Evolutionary conservation across 2,113 vertebrate species (phyloP).

Genomic region (Strix aluco): DNA sequence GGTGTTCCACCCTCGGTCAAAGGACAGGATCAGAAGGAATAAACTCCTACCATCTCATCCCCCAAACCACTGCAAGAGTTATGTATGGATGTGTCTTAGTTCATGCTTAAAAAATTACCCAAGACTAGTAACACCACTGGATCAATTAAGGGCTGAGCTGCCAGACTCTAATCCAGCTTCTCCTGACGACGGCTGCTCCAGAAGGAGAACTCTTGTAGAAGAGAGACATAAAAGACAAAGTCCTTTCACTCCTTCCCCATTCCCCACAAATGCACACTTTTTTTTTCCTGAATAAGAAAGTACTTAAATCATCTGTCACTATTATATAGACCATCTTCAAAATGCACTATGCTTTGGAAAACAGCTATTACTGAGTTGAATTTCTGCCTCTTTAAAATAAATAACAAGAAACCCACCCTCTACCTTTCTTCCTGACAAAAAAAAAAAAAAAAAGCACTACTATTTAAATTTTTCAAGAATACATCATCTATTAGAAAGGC

Average conservation of each 20-base stretch:
- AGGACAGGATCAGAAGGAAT: background rate
- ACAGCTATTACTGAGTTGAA: background rate
- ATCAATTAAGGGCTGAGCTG: background rate
- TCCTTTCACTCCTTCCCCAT: background rate
- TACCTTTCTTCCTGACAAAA: background rate
- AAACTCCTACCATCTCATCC: background rate
- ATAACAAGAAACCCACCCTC: background rate
- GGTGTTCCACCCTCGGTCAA: background rate
- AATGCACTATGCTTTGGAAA: background rate
- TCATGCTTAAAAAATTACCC: background rate
- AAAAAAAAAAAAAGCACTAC: background rate
- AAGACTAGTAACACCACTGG: background rate
- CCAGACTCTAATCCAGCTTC: background rate
- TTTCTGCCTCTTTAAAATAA: background rate
- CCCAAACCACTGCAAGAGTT: background rate
- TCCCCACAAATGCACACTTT: background rate
- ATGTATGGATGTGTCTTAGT: background rate
- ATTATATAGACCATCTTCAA: background rate
- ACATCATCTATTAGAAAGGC: constrained; percentile 37
- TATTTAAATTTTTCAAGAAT: background rate
- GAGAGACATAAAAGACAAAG: background rate
- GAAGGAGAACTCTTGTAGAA: background rate
- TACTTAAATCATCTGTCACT: background rate
- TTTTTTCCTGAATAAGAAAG: background rate
- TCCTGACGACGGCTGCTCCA: background rate